These are phyloP conservation scores for Thripadectes ignobilis DNA, from an alignment of 2,797 vertebrate species.

Conservation along the genomic window DNA sequence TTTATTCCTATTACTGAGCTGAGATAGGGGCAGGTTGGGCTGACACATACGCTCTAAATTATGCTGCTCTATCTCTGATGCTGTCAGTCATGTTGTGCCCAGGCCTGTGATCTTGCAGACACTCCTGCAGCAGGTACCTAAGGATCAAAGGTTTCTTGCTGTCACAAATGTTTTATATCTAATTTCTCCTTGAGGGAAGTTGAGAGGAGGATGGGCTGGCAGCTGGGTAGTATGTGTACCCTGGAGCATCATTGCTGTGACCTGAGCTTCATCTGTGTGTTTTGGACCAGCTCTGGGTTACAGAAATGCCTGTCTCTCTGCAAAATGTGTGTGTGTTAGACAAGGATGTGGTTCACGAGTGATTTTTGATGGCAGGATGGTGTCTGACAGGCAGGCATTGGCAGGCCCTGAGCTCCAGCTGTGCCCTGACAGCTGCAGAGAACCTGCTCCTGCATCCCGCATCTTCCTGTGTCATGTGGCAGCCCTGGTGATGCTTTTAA, in stretches of 20 bases:
- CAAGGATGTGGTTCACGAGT: neutral
- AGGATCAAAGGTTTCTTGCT: slow-evolving; percentile 62
- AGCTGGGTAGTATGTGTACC: neutral
- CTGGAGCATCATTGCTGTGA: neutral
- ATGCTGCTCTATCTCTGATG: neutral
- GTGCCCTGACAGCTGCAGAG: neutral
- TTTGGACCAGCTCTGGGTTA: neutral
- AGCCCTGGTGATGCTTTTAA: neutral
- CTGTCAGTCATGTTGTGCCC: slow-evolving; percentile 31
- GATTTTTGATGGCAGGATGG: neutral
- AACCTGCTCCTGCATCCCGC: neutral
- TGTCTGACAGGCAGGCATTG: accelerated
- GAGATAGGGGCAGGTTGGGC: neutral
- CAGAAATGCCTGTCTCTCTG: neutral
- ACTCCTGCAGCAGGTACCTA: neutral
- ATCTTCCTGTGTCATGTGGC: neutral
- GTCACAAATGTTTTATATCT: slow-evolving; percentile 48
- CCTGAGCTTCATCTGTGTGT: neutral
- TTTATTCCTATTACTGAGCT: slow-evolving; percentile 14
- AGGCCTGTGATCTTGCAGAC: neutral
- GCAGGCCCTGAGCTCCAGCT: neutral
- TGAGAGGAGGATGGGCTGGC: neutral
- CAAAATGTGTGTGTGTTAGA: neutral
- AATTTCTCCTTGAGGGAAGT: slow-evolving; percentile 14
- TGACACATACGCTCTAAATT: neutral